phyloP scores from a whole-genome alignment of 2,888 invertebrate genomes.

The Acleris laterana region DNA sequence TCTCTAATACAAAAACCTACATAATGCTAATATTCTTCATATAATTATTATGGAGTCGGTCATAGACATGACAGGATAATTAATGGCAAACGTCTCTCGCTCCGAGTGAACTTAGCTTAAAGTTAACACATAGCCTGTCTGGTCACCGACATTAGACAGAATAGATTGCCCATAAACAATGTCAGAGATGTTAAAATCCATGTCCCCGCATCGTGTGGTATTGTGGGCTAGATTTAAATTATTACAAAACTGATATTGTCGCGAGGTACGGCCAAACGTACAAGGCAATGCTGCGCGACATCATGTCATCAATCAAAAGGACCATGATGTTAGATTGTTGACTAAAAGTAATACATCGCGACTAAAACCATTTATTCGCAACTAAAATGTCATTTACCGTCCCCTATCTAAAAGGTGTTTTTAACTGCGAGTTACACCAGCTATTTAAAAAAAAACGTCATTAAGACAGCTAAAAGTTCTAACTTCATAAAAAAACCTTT shows the following conservation, averaged over 20 bases:
- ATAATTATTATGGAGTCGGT: slow-evolving; percentile 10
- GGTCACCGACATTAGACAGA: slow-evolving; percentile 9
- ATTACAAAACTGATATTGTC: slow-evolving; percentile 29
- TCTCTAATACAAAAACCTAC: slow-evolving; percentile 3
- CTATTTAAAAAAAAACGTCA: slow-evolving; percentile 14
- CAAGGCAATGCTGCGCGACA: too few relatives aligned
- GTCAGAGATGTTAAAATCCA: slow-evolving; percentile 67
- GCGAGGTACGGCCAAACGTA: background rate
- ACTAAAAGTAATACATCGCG: too few relatives aligned
- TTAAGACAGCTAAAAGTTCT: slow-evolving; percentile 23
- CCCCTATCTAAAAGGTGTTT: too few relatives aligned
- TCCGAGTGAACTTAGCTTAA: slow-evolving; percentile 18
- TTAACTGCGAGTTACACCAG: slow-evolving; percentile 11
- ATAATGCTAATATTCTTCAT: slow-evolving; percentile 3
- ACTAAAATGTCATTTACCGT: too few relatives aligned
- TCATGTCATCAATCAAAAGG: background rate
- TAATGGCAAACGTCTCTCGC: slow-evolving; percentile 14
- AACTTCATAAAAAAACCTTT: slow-evolving; percentile 15
- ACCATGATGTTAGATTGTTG: too few relatives aligned
- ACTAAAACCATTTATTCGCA: too few relatives aligned
- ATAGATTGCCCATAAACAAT: slow-evolving; percentile 51
- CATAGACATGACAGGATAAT: slow-evolving; percentile 30
- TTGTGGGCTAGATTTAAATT: slow-evolving; percentile 68
- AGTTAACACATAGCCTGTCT: slow-evolving; percentile 25
- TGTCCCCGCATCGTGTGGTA: slow-evolving; percentile 62